Evolutionary conservation across 2,113 vertebrate genomes (phyloP), one percentile per base, ranked within the genome.

Genomic region (Osmerus eperlanus): DNA sequence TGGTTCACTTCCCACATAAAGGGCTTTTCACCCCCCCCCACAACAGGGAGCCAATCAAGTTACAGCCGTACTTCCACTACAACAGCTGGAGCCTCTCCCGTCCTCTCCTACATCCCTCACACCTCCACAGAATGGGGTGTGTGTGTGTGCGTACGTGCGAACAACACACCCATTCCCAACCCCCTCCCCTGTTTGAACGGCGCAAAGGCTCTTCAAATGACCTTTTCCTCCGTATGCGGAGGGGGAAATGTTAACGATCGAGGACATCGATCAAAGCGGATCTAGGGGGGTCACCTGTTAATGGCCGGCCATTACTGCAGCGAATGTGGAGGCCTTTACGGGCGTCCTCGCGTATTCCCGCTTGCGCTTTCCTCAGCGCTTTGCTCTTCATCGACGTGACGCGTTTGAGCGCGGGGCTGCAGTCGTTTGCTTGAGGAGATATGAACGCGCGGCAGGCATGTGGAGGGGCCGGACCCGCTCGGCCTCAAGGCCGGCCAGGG

Each of bases 231-330:
- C 52, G 41, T 47, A 47, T 47, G 41, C 55, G 15, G 59, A 62
- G 64, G 81, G 78, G 72, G 65, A 79, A 79, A 86, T 82, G 66
- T 66, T 82, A 87, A 85, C 78, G 78, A 74, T 66, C 58, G 18
- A 59, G 54, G 36, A 81, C 81, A 87, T 85, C 52, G 56, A 83
- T 87, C 69, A 74, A 68, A 3, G 1, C 21, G 63, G 74, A 85
- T 70, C 81, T 81, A 77, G 65, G 54, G 54, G 14, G 15, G 14
- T 18, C 54, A 29, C 53, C 55, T 70, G 75, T 81, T 77, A 83
- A 80, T 70, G 70, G 71, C 8, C 51, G 64, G 70, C 74, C 81
- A 84, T 89, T 84, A 80, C 65, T 59, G 59, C 16, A 32, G 70
- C 65, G 78, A 73, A 75, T 75, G 41, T 15, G 75, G 63, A 77